Conservation (phyloP, 2,113 vertebrate genomes). For the Cyphomyrus discorhynchus region DNA sequence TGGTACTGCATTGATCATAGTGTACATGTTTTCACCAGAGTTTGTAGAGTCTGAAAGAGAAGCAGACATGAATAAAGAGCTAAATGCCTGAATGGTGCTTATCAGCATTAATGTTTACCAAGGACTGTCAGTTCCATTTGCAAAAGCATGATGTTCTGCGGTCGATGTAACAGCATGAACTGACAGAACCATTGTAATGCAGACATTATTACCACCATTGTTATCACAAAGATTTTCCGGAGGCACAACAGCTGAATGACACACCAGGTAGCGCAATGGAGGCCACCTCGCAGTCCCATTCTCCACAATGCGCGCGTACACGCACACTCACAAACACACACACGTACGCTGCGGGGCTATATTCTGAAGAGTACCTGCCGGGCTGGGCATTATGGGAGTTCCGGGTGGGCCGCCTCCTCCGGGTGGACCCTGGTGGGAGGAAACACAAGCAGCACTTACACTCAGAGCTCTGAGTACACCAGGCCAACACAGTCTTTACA, state of each 20-base stretch:
- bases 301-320: neutral
- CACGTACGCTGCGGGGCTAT: neutral
- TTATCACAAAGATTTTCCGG: neutral
- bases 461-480: neutral
- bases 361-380: constrained; percentile 72
- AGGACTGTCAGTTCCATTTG: neutral
- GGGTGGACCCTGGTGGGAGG: constrained; percentile 74
- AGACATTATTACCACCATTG: neutral
- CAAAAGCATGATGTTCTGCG: neutral
- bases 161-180: neutral
- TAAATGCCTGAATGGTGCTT: neutral
- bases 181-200: neutral
- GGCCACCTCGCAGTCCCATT: neutral
- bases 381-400: constrained; percentile 98
- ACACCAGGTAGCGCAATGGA: neutral
- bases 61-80: constrained; percentile 36
- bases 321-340: neutral
- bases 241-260: neutral
- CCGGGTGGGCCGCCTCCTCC: constrained; percentile 93
- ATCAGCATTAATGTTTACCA: neutral
- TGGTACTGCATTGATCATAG: constrained; percentile 93
- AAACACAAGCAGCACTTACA: neutral
- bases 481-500: neutral
- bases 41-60: constrained; percentile 85
- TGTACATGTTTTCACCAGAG: constrained; percentile 99